phyloP scores from a whole-genome alignment of 37 sponge, comb jelly and placozoan species.

The Mnemiopsis leidyi region DNA sequence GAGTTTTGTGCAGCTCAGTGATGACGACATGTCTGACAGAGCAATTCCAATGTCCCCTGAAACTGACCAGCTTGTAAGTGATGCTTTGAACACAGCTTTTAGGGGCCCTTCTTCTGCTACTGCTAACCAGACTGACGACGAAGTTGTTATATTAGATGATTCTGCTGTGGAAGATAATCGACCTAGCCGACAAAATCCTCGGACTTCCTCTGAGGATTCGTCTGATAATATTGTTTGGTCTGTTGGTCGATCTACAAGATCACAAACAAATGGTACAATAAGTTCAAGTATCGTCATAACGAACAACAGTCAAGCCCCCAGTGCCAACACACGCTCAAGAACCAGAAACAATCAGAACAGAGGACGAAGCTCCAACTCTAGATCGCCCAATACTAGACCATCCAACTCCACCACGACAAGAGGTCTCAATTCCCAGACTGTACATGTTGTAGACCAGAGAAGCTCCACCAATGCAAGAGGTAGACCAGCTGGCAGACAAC shows the following conservation, averaged over 20 bases:
- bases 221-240: neutral
- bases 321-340: neutral
- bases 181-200: neutral
- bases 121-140: neutral
- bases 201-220: neutral
- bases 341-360: neutral
- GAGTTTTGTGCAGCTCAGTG: conserved; percentile 31
- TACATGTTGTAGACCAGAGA: neutral
- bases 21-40: neutral
- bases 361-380: neutral
- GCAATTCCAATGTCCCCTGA: neutral
- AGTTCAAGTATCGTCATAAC: neutral
- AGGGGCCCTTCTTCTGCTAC: neutral
- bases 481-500: neutral
- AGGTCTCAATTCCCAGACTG: neutral
- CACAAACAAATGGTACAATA: neutral
- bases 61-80: no score
- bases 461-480: neutral
- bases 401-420: neutral
- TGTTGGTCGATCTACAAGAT: conserved; percentile 20
- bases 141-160: conserved; percentile 14
- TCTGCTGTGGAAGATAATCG: neutral
- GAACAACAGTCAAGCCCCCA: conserved; percentile 8
- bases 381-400: neutral
- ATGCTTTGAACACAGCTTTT: conserved; percentile 7